Base-by-base conservation (phyloP, 2,113 vertebrate species). In the Lycaon pictus region DNA sequence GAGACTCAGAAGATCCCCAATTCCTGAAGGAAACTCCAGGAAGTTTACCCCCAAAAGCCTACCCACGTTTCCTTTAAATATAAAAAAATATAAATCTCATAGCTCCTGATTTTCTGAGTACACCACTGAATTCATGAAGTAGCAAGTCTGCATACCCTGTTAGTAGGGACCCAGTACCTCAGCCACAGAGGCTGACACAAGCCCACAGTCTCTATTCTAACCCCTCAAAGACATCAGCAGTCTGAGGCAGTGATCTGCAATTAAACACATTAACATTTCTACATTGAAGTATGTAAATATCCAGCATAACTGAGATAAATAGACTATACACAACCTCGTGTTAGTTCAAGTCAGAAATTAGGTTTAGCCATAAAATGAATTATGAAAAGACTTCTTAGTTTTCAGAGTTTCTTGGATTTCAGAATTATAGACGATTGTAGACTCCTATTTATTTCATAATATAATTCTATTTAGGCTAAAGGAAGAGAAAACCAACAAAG, bases 391-490 rank as follows among this genome's bases (percentile, higher is more conserved):
- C 37, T 87, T 86, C 51, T 43, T 11, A 12, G 7, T 89, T 93
- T 95, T 87, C 62, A 90, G 48, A 69, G 5, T 74, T 96, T 85
- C 27, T 65, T 93, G 16, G 53, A 92, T 88, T 90, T 92, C 17
- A 96, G 32, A 90, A 82, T 92, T 84, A 89, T 6, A 81, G n/a
- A 89, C 20, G 22, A 88, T 51, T 88, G 5, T 35, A 94, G 82
- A 88, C 17, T 35, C 55, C 17, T 37, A 95, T 79, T 94, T 95
- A 95, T 84, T 97, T 93, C 20, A 83, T n/a, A 92, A 69, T 63
- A 91, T 69, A 88, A 97, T 92, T 85, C 51, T 74, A 91, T 48
- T 93, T 74, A 87, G 9, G 13, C 74, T 85, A 96, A 96, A 97
- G 84, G 43, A 92, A 87, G 53, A 95, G 19, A 94, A 93, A 96